Percentiles rank a stretch among this genome's conserved stretches.
Evolutionary conservation across 2,888 invertebrate genomes (phyloP).

Genomic region (Bugula neritina): DNA sequence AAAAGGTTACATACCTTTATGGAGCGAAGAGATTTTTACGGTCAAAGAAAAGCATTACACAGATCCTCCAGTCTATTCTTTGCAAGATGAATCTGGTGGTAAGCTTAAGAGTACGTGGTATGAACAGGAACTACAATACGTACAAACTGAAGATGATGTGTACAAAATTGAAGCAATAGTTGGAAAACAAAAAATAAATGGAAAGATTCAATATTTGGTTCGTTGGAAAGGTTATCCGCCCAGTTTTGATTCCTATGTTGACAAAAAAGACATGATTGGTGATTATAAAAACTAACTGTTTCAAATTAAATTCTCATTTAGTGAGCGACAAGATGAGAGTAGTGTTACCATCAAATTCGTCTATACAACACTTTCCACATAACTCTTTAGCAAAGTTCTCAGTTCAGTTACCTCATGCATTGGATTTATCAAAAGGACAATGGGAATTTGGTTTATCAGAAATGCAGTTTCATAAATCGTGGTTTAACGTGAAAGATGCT

Average conservation of each 20-base stretch:
- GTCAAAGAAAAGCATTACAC: background rate
- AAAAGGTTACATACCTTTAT: conserved; percentile 4
- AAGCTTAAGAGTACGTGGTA: conserved; percentile 1
- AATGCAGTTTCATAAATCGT: conserved; percentile 10
- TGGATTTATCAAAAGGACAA: conserved; percentile 10
- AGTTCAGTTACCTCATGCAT: conserved; percentile 2
- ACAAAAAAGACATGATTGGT: background rate
- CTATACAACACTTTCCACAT: background rate
- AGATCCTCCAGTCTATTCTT: conserved; percentile 25
- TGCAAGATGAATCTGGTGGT: background rate
- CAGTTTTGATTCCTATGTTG: conserved; percentile 13
- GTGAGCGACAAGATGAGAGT: background rate
- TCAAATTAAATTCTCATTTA: background rate
- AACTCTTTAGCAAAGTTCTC: conserved; percentile 6
- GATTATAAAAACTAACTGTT: conserved; percentile 1
- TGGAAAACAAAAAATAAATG: conserved; percentile 1
- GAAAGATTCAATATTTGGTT: conserved; percentile 1
- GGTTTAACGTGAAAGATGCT: conserved; percentile 13
- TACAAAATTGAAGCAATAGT: conserved; percentile 4
- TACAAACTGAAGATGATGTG: background rate
- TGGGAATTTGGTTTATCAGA: conserved; percentile 19
- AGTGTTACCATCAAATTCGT: conserved; percentile 4
- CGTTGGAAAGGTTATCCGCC: conserved; percentile 1
- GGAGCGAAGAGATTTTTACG: conserved; percentile 1
- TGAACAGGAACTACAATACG: conserved; percentile 25